Percentiles rank a stretch among this genome's conserved stretches.
These are phyloP conservation scores for Nomada fabriciana DNA, from an alignment of 2,888 invertebrate genomes.

Conservation along the genomic window DNA sequence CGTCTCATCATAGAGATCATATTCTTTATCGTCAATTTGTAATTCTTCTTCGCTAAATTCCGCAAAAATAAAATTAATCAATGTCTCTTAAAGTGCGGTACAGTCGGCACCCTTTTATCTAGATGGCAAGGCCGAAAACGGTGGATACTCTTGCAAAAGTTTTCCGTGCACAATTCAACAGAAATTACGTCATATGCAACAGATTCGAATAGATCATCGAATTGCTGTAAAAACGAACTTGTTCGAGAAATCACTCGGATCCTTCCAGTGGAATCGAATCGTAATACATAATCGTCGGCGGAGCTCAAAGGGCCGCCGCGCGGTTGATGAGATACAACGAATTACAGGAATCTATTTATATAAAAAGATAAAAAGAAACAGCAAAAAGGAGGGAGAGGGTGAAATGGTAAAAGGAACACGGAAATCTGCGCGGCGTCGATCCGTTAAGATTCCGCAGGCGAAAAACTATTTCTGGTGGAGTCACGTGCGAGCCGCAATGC, in stretches of 20 bases:
- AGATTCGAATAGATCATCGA: not conserved
- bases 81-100: too few species aligned
- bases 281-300: not conserved
- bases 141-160: too few species aligned
- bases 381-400: not conserved
- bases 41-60: too few species aligned
- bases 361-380: not conserved
- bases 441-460: constrained; percentile 56
- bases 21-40: too few species aligned
- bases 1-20: too few species aligned
- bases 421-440: constrained; percentile 51
- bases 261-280: not conserved
- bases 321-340: constrained; percentile 14
- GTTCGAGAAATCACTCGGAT: not conserved
- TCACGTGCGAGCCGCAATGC: constrained; percentile 45
- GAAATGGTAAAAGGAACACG: constrained; percentile 49
- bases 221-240: not conserved
- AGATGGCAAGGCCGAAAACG: too few species aligned
- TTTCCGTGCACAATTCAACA: not conserved
- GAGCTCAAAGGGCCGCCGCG: not conserved
- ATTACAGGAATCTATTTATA: constrained; percentile 10
- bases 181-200: not conserved
- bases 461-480: constrained; percentile 52
- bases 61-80: too few species aligned
- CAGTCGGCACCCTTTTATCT: too few species aligned